phyloP scores from a whole-genome alignment of 2,797 vertebrate genomes.

The Ceyx erithaca region DNA sequence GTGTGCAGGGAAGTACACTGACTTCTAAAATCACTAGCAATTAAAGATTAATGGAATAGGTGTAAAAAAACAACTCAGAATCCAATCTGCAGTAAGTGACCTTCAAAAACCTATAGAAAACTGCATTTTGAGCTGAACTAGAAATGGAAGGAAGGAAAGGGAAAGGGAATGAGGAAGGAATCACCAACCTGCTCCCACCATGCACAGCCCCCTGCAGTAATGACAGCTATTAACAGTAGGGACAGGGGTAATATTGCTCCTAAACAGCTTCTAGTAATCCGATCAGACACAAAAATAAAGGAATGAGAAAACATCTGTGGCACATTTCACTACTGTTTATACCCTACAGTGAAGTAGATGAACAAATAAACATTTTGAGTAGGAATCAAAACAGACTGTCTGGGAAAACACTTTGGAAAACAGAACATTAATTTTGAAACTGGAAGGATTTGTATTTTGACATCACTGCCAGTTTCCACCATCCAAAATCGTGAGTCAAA shows the following conservation, averaged over 20 bases:
- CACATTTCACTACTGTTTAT: background rate
- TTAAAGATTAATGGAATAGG: background rate
- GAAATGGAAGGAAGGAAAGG: background rate
- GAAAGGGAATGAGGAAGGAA: too few relatives aligned
- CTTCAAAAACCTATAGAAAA: background rate
- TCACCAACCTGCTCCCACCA: too few relatives aligned
- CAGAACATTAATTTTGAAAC: background rate
- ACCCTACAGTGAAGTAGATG: background rate
- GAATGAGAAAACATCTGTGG: background rate
- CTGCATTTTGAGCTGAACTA: background rate
- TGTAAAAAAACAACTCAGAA: background rate
- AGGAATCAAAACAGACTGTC: background rate
- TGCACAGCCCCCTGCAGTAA: background rate
- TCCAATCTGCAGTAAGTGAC: background rate
- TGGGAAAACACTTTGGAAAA: background rate
- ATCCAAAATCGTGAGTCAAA: background rate
- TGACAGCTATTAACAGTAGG: background rate
- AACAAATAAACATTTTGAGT: background rate
- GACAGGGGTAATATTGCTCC: background rate
- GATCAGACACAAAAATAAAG: background rate
- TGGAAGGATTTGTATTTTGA: background rate
- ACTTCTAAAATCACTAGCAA: background rate
- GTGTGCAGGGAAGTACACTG: background rate
- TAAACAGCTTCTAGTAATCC: background rate
- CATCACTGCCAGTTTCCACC: background rate